These are phyloP conservation scores for Hirudinaria manillensis DNA, from an alignment of 2,888 invertebrate species.

Conservation along the genomic window DNA sequence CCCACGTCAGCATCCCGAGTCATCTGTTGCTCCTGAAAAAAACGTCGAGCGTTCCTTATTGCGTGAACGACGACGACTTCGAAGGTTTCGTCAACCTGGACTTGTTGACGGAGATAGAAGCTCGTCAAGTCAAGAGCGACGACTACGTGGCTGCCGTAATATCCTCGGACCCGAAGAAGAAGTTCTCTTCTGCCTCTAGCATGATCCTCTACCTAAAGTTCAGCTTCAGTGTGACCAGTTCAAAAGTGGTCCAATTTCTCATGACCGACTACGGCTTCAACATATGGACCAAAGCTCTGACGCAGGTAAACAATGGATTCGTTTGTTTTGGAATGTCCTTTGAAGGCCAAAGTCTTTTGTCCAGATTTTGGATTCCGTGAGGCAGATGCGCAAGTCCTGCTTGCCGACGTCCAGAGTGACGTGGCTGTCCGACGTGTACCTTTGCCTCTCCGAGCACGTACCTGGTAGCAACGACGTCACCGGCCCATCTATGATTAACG, in stretches of 20 bases:
- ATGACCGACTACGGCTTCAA: not conserved
- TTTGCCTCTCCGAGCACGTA: not conserved
- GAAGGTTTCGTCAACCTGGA: conserved; percentile 28
- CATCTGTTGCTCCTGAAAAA: conserved; percentile 6
- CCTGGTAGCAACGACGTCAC: not conserved
- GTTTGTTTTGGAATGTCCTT: not conserved
- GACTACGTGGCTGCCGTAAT: too few species aligned
- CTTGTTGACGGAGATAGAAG: conserved; percentile 23
- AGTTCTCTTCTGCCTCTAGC: not conserved
- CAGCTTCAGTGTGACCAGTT: conserved; percentile 1
- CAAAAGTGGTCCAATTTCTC: conserved; percentile 20
- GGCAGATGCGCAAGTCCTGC: not conserved
- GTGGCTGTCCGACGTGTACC: conserved; percentile 21
- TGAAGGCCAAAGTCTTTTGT: not conserved
- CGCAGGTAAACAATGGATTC: not conserved
- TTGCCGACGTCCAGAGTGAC: not conserved
- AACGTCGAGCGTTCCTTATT: not conserved
- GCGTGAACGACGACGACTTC: conserved; percentile 16
- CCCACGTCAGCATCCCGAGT: not conserved
- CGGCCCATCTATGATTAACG: conserved; percentile 20
- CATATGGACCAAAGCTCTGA: not conserved
- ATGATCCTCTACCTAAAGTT: not conserved
- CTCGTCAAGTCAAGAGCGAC: conserved; percentile 1
- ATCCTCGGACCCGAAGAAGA: not conserved
- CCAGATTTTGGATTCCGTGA: conserved; percentile 1